phyloP scores from a whole-genome alignment of 92 coral and sea anemone species.

The Zoanthus sociatus region DNA sequence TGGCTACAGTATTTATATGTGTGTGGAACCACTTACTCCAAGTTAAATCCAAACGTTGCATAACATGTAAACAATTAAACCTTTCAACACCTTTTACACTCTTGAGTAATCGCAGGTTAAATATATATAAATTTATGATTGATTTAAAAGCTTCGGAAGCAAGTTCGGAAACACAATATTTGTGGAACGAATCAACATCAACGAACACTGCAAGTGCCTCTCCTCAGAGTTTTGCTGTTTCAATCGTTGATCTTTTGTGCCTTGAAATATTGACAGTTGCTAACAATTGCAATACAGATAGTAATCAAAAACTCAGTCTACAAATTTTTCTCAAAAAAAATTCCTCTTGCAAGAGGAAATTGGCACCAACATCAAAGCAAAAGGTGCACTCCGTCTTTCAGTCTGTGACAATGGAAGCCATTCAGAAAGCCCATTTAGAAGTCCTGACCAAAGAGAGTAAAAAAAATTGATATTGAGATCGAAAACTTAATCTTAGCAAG shows the following conservation, averaged over 20 bases:
- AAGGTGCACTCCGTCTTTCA: background rate
- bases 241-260: background rate
- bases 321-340: too few relatives aligned
- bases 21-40: background rate
- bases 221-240: background rate
- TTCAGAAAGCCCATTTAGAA: slow-evolving; percentile 32
- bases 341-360: too few relatives aligned
- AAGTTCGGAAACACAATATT: too few relatives aligned
- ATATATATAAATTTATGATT: background rate
- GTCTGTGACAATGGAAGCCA: slow-evolving; percentile 8
- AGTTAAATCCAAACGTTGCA: background rate
- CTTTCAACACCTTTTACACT: background rate
- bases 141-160: too few relatives aligned
- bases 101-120: background rate
- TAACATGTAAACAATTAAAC: background rate
- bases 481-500: slow-evolving; percentile 43
- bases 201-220: background rate
- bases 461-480: slow-evolving; percentile 49
- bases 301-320: too few relatives aligned
- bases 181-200: background rate
- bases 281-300: slow-evolving; percentile 18
- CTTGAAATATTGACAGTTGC: background rate
- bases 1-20: background rate
- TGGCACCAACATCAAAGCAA: too few relatives aligned
- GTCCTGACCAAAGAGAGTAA: slow-evolving; percentile 44